Evolutionary conservation across 2,797 vertebrate species (phyloP).

Genomic region (Gouania willdenowi): DNA sequence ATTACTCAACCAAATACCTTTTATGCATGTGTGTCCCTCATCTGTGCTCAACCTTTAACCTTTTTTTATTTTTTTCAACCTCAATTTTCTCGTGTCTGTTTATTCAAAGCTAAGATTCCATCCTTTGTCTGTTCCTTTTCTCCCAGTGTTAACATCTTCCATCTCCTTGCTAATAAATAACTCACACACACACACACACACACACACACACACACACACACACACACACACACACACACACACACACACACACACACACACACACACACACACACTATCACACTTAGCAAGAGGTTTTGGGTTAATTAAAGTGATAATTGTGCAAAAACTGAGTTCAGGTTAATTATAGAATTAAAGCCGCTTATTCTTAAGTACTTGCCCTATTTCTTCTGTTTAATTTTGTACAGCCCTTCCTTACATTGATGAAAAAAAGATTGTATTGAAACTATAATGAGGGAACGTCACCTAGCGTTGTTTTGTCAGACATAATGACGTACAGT

Average conservation of each 20-base stretch:
- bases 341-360: constrained; percentile 74
- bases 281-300: constrained; percentile 60
- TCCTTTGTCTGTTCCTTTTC: not conserved
- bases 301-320: constrained; percentile 75
- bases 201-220: not conserved
- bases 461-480: no score
- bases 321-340: constrained; percentile 63
- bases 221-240: not conserved
- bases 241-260: not conserved
- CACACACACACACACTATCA: not conserved
- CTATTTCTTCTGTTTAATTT: constrained; percentile 27
- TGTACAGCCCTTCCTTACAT: not conserved
- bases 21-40: not conserved
- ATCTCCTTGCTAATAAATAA: not conserved
- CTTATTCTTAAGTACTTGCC: constrained; percentile 61
- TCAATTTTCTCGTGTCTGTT: not conserved
- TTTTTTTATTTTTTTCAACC: constrained; percentile 3
- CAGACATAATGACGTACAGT: no score
- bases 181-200: not conserved
- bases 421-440: no score
- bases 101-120: constrained; percentile 1
- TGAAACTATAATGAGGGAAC: no score
- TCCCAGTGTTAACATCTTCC: not conserved
- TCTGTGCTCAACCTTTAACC: not conserved
- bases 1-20: not conserved